Base-by-base conservation (phyloP, 2,888 invertebrate genomes). In the Metacarcinus magister region DNA sequence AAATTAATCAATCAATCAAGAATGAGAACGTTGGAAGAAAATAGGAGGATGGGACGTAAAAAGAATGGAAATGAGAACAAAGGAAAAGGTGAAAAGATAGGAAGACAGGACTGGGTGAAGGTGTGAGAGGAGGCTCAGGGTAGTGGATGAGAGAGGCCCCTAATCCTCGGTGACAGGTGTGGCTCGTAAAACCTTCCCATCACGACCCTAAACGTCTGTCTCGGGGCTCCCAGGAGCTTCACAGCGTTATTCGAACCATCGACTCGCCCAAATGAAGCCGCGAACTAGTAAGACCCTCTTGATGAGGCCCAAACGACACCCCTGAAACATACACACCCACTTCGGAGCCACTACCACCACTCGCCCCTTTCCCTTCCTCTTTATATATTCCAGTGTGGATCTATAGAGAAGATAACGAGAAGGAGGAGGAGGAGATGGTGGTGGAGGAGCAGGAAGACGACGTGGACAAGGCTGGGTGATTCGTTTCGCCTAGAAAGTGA, bases 161-260 rank as follows among this genome's bases (percentile, higher is more conserved):
- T 82, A 82, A 82, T 82, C 82, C 82, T 7, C 82, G 82, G 28
- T 10, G 82, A 82, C 82, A 82, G 82, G 82, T 82, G 82, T 2
- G 82, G 82, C 82, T 82, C 82, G 32, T 82, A 82, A 82, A 67
- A 82, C 82, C 82, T n/a, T 8, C 28, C 32, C 82, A 32, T 82
- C 82, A 82, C 82, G 28, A 82, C 82, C 82, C 82, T 82, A 82
- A 82, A 82, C 82, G 82, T 82, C 82, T 82, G 82, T 82, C 82
- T 32, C 32, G 32, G 13, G 82, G 82, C 82, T 32, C 13, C 82
- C 8, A 7, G 82, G 32, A 32, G 82, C 82, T 82, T 82, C 82
- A 82, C 82, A 32, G 82, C 82, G 82, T 82, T 82, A 82, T 82
- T 82, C 32, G 82, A 82, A 82, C 82, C 82, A 82, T 82, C 32